phyloP scores from a whole-genome alignment of 2,113 vertebrate species.

The Epinephelus fuscoguttatus region DNA sequence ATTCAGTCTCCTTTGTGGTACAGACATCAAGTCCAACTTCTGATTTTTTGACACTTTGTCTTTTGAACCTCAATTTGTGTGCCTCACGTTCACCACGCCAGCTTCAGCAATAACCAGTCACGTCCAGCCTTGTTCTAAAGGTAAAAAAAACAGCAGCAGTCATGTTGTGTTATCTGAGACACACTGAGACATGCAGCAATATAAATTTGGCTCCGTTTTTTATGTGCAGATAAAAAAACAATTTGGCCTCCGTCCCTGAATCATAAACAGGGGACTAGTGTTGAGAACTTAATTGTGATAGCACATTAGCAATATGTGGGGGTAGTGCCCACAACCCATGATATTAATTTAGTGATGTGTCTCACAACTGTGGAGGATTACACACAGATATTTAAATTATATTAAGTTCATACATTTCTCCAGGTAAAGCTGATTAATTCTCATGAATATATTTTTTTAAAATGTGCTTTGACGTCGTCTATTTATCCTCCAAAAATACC shows the following conservation, averaged over 20 bases:
- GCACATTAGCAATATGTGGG: slow-evolving; percentile 31
- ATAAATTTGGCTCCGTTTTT: slow-evolving; percentile 9
- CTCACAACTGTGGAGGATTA: slow-evolving; percentile 1
- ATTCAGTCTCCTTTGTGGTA: too few species aligned
- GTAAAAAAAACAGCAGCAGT: slow-evolving; percentile 18
- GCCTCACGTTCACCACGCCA: too few species aligned
- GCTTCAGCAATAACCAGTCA: too few species aligned
- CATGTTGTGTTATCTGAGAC: neutral
- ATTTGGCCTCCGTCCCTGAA: slow-evolving; percentile 33
- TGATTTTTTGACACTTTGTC: too few species aligned
- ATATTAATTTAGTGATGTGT: slow-evolving; percentile 39
- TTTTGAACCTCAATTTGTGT: too few species aligned
- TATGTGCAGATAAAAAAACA: slow-evolving; percentile 4
- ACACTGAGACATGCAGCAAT: slow-evolving; percentile 1
- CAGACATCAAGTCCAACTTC: too few species aligned
- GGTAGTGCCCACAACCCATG: slow-evolving; percentile 19
- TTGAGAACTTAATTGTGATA: slow-evolving; percentile 48
- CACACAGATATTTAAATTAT: neutral
- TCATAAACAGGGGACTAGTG: slow-evolving; percentile 17
- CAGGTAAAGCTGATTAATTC: neutral
- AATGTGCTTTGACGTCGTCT: neutral
- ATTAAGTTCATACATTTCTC: neutral
- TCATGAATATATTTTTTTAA: neutral
- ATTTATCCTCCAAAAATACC: slow-evolving; percentile 10
- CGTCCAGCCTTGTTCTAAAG: neutral